Evolutionary conservation across 2,797 vertebrate genomes (phyloP).

Genomic region (Sardinella longiceps): DNA sequence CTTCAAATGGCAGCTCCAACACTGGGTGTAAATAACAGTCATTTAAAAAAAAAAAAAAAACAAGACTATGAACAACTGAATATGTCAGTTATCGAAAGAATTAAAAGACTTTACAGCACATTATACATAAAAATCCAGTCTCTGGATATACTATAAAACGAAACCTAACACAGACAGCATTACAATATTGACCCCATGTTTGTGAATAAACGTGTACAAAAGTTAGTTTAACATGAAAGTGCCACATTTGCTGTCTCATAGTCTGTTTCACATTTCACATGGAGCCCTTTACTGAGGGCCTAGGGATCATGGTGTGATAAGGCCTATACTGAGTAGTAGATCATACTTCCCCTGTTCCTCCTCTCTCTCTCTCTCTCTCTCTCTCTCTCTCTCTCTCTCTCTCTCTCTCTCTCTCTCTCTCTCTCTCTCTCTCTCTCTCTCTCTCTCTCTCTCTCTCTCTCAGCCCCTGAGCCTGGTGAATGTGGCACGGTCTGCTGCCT

Average conservation of each 20-base stretch:
- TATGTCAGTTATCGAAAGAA: neutral
- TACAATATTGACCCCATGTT: neutral
- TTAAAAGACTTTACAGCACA: neutral
- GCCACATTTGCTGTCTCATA: neutral
- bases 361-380: neutral
- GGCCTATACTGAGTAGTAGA: neutral
- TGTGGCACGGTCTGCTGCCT: conserved; percentile 12
- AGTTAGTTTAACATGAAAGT: neutral
- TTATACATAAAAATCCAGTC: neutral
- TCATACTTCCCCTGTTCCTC: too few species aligned
- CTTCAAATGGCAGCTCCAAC: neutral
- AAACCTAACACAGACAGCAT: neutral
- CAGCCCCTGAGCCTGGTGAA: conserved; percentile 27
- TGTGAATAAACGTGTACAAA: neutral
- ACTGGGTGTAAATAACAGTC: neutral
- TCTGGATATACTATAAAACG: too few species aligned
- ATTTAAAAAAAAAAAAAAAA: neutral
- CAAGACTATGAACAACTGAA: too few species aligned
- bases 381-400: neutral
- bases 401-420: neutral
- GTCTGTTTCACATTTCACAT: neutral
- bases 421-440: neutral
- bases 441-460: neutral
- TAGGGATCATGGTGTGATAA: conserved; percentile 16
- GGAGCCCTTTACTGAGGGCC: neutral